Base-by-base conservation (phyloP, 2,888 invertebrate genomes). In the Tiliacea aurago region DNA sequence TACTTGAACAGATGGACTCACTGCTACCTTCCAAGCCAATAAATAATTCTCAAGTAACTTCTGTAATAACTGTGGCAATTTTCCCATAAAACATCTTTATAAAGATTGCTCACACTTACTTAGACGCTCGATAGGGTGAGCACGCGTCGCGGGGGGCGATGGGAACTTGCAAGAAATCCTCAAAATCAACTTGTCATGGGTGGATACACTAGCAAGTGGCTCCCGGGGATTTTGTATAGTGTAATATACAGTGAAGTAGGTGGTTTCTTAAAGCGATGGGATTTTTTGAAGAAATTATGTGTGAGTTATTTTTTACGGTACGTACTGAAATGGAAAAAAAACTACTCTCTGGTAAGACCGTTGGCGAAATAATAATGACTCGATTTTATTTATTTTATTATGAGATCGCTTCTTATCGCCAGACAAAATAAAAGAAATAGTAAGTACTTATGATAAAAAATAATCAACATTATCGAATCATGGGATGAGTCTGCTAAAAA, bases 61-160 rank as follows among this genome's bases (percentile, higher is more conserved):
- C 1, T n/a, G 9, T 45, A 65, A 53, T 49, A 67, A 45, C 20
- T 47, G 13, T 23, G 20, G n/a, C 49, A 4, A 77, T 37, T 67
- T 78, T 82, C 65, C 28, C 74, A 74, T 66, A 61, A 70, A 72
- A 59, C 20, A 64, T 70, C 63, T 73, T 70, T 45, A 68, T 11
- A 23, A 15, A 72, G 47, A 72, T 72, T 58, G 56, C 66, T 79
- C 53, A 56, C 84, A 76, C 61, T 61, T 68, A 63, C 73, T 86
- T 86, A 75, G 61, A 33, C 18, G n/a, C 66, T 84, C 73, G 86
- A 86, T 63, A 78, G 77, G 77, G 82, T 70, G 76, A 65, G 74
- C 78, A 80, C 28, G 74, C 84, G 55, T 66, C 47, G 45, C 68
- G 70, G 85, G 84, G 84, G 76, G 71, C 61, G 69, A 43, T 71